phyloP scores from a whole-genome alignment of 2,797 vertebrate species.

The Masticophis lateralis region DNA sequence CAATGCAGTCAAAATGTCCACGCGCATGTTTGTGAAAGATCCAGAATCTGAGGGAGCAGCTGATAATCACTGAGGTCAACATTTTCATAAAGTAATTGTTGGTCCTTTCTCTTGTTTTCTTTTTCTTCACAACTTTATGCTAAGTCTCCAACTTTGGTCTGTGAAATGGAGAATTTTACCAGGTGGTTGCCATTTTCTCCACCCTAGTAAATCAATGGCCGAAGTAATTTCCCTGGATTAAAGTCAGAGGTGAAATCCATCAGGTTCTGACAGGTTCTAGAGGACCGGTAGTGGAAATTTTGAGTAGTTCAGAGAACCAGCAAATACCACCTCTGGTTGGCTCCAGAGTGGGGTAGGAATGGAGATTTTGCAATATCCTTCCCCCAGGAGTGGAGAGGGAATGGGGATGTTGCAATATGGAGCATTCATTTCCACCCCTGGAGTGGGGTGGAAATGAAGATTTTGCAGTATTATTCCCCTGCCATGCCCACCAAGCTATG shows the following conservation, averaged over 20 bases:
- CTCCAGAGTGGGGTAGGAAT: too few species aligned
- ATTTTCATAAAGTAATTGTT: neutral
- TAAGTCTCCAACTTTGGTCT: neutral
- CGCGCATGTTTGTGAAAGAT: neutral
- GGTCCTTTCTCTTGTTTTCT: neutral
- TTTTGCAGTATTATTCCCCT: too few species aligned
- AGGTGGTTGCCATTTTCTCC: neutral
- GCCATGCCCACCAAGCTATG: too few species aligned
- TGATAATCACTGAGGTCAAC: neutral
- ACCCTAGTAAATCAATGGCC: neutral
- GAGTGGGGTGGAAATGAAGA: too few species aligned
- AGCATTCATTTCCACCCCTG: too few species aligned
- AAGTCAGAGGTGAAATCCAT: neutral
- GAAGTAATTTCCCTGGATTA: neutral
- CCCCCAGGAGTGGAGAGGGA: too few species aligned
- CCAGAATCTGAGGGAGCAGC: neutral
- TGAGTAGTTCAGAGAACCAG: too few species aligned
- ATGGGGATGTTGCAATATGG: too few species aligned
- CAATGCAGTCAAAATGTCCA: neutral
- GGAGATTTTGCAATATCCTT: too few species aligned
- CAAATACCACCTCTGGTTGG: too few species aligned
- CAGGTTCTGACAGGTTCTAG: too few species aligned
- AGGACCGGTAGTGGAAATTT: too few species aligned
- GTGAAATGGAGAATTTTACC: neutral
- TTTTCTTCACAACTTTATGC: neutral